These are phyloP conservation scores for Muricea muricata DNA, from an alignment of 92 coral and sea anemone species.

Conservation along the genomic window DNA sequence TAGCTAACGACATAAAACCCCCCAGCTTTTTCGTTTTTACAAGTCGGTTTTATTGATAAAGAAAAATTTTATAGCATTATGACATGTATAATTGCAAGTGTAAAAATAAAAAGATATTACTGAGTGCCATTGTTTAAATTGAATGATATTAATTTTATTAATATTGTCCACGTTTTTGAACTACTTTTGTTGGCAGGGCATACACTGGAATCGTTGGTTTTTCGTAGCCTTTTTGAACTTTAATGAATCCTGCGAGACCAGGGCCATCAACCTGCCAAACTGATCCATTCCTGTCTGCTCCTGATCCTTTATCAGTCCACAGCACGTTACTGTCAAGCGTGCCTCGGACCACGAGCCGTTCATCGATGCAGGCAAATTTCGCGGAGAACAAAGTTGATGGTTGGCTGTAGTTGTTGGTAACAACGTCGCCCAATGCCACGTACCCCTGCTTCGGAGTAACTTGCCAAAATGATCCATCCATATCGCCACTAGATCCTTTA, in stretches of 20 bases:
- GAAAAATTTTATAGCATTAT: too few species aligned
- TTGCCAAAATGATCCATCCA: constrained; percentile 19
- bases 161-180: too few species aligned
- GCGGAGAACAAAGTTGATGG: neutral
- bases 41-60: too few species aligned
- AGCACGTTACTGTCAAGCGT: neutral
- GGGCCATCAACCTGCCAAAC: constrained; percentile 22
- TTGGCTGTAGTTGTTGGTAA: neutral
- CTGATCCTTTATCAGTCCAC: constrained; percentile 5
- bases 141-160: too few species aligned
- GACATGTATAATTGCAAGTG: too few species aligned
- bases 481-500: neutral
- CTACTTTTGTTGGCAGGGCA: neutral
- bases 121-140: too few species aligned
- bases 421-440: constrained; percentile 31
- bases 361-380: constrained; percentile 30
- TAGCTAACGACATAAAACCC: too few species aligned
- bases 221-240: neutral
- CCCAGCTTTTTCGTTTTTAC: too few species aligned
- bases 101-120: too few species aligned
- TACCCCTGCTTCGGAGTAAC: constrained; percentile 14
- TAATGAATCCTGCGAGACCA: constrained; percentile 10
- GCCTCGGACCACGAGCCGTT: neutral
- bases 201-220: neutral
- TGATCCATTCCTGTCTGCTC: neutral